phyloP scores from a whole-genome alignment of 53 echinoderm and acorn worm species.

The Antedon mediterranea region DNA sequence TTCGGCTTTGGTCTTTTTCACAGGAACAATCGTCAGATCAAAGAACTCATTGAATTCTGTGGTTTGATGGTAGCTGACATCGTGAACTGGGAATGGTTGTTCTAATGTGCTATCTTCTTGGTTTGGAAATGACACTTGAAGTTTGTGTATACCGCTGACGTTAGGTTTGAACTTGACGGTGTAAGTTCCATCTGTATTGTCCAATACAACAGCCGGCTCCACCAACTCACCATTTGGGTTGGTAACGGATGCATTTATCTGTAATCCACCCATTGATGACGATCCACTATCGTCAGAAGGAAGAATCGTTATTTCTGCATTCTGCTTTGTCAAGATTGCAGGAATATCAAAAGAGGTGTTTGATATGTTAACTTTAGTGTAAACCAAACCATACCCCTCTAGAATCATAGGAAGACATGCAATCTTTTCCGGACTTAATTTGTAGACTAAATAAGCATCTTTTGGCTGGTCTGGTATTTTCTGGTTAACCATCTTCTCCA shows the following conservation, averaged over 20 bases:
- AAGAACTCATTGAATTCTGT: neutral
- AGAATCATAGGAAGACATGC: neutral
- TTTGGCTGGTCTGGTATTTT: neutral
- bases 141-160: neutral
- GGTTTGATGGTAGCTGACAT: neutral
- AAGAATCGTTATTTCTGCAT: neutral
- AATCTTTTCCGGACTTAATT: neutral
- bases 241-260: neutral
- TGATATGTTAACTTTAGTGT: neutral
- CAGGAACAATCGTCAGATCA: neutral
- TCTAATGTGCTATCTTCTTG: neutral
- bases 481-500: neutral
- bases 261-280: neutral
- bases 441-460: neutral
- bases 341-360: neutral
- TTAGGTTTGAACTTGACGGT: neutral
- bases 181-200: neutral
- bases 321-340: neutral
- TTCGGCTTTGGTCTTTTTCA: neutral
- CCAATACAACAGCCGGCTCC: neutral
- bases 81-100: neutral
- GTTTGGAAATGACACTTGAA: neutral
- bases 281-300: neutral
- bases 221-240: neutral
- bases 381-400: neutral